Evolutionary conservation across 2,888 invertebrate genomes (phyloP).

Genomic region (Brachycybe producta): DNA sequence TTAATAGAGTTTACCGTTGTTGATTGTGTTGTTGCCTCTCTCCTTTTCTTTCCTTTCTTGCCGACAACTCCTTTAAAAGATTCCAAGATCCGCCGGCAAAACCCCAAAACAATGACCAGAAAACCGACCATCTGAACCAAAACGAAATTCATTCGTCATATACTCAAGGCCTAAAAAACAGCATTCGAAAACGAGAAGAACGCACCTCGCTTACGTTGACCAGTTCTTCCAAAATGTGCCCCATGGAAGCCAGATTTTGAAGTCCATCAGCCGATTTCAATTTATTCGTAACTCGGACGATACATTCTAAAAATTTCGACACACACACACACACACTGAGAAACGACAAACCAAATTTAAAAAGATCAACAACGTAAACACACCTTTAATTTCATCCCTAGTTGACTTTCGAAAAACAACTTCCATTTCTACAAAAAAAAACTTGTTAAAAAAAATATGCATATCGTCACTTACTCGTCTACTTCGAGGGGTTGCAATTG

Average conservation of each 20-base stretch:
- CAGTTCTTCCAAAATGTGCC: constrained; percentile 41
- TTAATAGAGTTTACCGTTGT: background rate
- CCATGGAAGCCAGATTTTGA: constrained; percentile 24
- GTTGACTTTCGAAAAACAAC: constrained; percentile 15
- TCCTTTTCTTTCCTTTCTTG: constrained; percentile 44
- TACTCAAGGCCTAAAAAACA: too few relatives aligned
- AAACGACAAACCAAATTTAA: too few relatives aligned
- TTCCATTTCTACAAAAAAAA: background rate
- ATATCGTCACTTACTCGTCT: too few relatives aligned
- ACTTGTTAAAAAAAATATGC: too few relatives aligned
- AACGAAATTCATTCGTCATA: constrained; percentile 18
- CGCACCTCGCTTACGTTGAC: constrained; percentile 50
- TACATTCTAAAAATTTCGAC: too few relatives aligned
- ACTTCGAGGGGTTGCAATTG: too few relatives aligned
- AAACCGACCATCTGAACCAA: constrained; percentile 45
- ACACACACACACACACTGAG: too few relatives aligned
- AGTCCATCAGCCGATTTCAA: constrained; percentile 23
- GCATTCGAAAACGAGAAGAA: constrained; percentile 27
- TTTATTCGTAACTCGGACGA: constrained; percentile 1
- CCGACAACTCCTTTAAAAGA: constrained; percentile 33
- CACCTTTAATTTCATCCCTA: background rate
- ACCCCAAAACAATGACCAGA: constrained; percentile 43
- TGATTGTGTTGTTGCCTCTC: background rate
- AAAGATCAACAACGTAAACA: constrained; percentile 3
- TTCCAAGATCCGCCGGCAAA: constrained; percentile 31